Evolutionary conservation across 2,113 vertebrate species (phyloP), one percentile per base, ranked within the genome.

Genomic region (Neolamprologus toae): DNA sequence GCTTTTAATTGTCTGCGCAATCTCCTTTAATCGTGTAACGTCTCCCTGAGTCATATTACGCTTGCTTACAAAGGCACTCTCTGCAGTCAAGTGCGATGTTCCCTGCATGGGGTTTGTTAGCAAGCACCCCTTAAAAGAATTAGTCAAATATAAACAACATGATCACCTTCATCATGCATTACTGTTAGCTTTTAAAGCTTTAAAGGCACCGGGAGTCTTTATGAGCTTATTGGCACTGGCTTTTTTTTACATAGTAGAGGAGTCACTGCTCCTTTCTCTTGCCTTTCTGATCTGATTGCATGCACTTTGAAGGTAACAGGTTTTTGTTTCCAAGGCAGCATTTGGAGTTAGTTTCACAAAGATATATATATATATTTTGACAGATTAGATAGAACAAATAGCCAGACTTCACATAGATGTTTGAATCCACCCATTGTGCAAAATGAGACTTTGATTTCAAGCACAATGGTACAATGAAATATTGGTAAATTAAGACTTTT

Each of bases 1-100:
- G 82, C 84, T 84, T 91, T 86, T 88, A 90, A 93, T 92, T 79
- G 88, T 84, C 87, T 76, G 51, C 86, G 63, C 88, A 84, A 80
- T 93, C 87, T 89, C 85, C 86, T 89, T 83, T 87, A 90, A 86
- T 92, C 83, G 87, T 88, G 90, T 91, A 61, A 84, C 63, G 86
- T 83, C 73, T 85, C 71, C 80, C 73, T 23, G 86, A 92, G 79
- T 88, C 59, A 84, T 88, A 80, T 40, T 23, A 59, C 47, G 63
- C 79, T 54, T 57, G 21, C 71, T 40, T 14, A 88, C 87, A 87
- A 82, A 91, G 54, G 16, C 61, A 53, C 47, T 63, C 13, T 21
- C 14, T 9, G 71, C 81, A 85, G 80, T 84, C 82, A 57, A 45
- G 80, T 84, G 42, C 51, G 26, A 80, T 28, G 33, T 83, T 81